Evolutionary conservation across 2,113 vertebrate genomes (phyloP).

Genomic region (Toxostoma redivivum): DNA sequence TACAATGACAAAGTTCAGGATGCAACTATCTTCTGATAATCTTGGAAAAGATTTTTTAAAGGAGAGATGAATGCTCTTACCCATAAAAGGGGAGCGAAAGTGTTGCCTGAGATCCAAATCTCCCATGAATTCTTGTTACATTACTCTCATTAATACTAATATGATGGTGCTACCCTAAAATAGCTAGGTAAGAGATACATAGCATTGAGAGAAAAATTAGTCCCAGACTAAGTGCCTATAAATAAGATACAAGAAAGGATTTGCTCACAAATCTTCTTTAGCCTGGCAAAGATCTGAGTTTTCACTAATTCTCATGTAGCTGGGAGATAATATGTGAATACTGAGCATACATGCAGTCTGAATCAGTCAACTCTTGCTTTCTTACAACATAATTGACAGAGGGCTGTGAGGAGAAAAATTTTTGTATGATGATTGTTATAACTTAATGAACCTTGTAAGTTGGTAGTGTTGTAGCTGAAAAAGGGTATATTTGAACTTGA

Average conservation of each 20-base stretch:
- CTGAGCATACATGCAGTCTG: background rate
- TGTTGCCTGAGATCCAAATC: background rate
- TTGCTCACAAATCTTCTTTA: background rate
- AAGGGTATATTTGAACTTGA: background rate
- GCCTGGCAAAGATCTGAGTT: background rate
- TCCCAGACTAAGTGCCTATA: background rate
- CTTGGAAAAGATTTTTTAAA: background rate
- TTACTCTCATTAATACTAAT: background rate
- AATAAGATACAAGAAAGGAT: background rate
- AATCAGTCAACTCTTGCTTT: background rate
- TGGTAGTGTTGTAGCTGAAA: background rate
- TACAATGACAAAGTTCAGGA: background rate
- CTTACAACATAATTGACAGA: constrained; percentile 4
- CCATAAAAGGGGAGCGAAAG: background rate
- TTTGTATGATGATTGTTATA: constrained; percentile 1
- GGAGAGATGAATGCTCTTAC: background rate
- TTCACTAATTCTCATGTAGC: background rate
- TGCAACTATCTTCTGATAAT: background rate
- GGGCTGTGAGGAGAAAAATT: background rate
- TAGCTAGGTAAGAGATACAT: background rate
- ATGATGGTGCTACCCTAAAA: background rate
- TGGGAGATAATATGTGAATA: background rate
- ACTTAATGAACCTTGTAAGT: constrained; percentile 1
- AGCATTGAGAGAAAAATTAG: background rate
- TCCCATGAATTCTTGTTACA: background rate